Evolutionary conservation across 1,140 invertebrate genomes (phyloP), one percentile per base, ranked within the genome.

Genomic region (Carposina sasakii): DNA sequence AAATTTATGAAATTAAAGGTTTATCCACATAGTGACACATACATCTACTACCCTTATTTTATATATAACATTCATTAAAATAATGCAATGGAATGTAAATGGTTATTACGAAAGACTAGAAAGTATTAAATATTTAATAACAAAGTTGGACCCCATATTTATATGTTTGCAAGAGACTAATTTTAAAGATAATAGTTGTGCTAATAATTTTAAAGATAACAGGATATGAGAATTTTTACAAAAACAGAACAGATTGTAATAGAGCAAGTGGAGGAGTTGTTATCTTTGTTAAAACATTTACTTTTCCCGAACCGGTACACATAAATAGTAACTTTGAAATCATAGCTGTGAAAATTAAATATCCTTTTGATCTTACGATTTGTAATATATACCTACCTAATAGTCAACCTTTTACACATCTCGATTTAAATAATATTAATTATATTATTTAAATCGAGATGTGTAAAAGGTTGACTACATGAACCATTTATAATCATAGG

Each of bases 101-200:
- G 52, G 52, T 13, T 62, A 42, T 39, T 54, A 42, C 20, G 52
- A 28, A 46, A 23, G 51, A 15, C 21, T 60, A 24, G 53, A 60
- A 56, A 52, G 53, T 31, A 52, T 60, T 12, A 57, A 57, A 51
- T 9, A 57, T 20, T 17, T 60, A 51, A 47, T 62, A 2, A 48
- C 22, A 19, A 30, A 55, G 9, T n/a, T 37, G 13, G 1, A 20
- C n/a, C 59, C 63, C 30, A 16, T 41, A 13, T 51, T 54, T 24
- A 56, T 66, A 30, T 63, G 63, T 40, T 37, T 65, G 17, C 60
- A 72, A 49, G 64, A 72, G 57, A 72, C 62, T n/a, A 65, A 70
- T 46, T 65, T 70, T 33, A 61, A 48, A 47, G 28, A 50, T 24
- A 22, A 50, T 17, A 31, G 50, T 28, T 43, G 33, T 16, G 52